Percentiles rank a stretch among this genome's conserved stretches.
phyloP scores from a whole-genome alignment of 2,888 invertebrate species.

The Tridacna gigas region DNA sequence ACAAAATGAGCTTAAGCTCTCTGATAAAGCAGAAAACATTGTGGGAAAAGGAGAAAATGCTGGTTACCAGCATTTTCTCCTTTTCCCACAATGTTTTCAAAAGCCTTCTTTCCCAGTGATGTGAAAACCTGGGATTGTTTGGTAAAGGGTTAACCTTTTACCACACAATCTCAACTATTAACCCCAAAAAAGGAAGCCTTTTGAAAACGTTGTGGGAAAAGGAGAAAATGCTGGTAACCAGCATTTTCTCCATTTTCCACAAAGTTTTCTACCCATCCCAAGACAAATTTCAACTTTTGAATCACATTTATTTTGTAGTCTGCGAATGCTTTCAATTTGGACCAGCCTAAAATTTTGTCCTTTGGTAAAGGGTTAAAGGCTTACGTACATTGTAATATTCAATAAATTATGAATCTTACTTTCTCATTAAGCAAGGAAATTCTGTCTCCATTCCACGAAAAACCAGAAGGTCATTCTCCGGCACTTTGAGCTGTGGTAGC shows the following conservation, averaged over 20 bases:
- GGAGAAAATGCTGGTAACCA: neutral
- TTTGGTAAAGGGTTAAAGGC: no score
- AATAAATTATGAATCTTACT: constrained; percentile 67
- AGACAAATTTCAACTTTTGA: no score
- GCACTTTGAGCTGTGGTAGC: constrained; percentile 69
- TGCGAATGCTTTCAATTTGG: no score
- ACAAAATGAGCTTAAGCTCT: no score
- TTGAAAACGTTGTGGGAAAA: neutral
- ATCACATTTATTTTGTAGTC: no score
- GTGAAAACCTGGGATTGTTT: neutral
- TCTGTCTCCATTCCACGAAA: constrained; percentile 80
- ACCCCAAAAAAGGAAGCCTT: neutral
- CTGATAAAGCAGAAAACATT: no score
- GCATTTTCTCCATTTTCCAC: neutral
- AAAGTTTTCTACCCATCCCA: no score
- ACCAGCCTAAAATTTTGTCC: no score
- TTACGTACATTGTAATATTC: no score
- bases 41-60: neutral
- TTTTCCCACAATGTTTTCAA: neutral
- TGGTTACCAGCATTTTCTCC: neutral
- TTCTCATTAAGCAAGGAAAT: constrained; percentile 80
- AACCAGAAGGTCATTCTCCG: constrained; percentile 52
- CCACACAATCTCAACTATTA: neutral
- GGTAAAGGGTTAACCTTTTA: neutral
- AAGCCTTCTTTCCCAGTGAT: no score